Evolutionary conservation across 2,797 vertebrate species (phyloP).

Genomic region (Aphelocoma californica): DNA sequence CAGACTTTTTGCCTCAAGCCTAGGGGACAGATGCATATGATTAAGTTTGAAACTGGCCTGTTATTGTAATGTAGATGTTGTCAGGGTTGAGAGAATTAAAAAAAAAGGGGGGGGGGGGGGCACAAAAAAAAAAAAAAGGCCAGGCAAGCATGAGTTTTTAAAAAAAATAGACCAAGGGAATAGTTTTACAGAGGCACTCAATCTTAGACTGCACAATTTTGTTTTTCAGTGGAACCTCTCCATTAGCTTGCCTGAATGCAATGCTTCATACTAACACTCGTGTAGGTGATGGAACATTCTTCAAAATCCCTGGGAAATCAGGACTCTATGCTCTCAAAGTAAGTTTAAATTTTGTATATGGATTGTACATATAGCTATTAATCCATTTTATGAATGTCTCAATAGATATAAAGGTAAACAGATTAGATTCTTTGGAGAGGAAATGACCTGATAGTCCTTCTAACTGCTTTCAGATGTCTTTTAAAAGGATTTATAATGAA

Average conservation of each 20-base stretch:
- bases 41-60: conserved; percentile 80
- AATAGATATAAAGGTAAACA: conserved; percentile 61
- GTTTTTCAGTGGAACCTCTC: conserved; percentile 84
- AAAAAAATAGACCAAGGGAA: conserved; percentile 59
- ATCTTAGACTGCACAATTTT: conserved; percentile 69
- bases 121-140: neutral
- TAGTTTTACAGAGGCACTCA: conserved; percentile 69
- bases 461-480: conserved; percentile 70
- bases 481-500: conserved; percentile 62
- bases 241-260: conserved; percentile 85
- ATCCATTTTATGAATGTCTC: conserved; percentile 52
- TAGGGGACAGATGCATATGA: conserved; percentile 82
- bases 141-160: conserved; percentile 52
- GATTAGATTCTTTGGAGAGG: conserved; percentile 50
- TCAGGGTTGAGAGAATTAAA: conserved; percentile 74
- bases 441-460: conserved; percentile 55
- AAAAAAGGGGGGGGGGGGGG: neutral
- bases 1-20: conserved; percentile 77
- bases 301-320: conserved; percentile 86
- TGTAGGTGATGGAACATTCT: conserved; percentile 85
- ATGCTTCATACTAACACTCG: conserved; percentile 87
- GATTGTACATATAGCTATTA: conserved; percentile 31
- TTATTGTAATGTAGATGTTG: conserved; percentile 87
- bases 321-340: conserved; percentile 87
- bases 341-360: conserved; percentile 71